These are phyloP conservation scores for Vimba vimba DNA, from an alignment of 2,113 vertebrate species.

Conservation along the genomic window DNA sequence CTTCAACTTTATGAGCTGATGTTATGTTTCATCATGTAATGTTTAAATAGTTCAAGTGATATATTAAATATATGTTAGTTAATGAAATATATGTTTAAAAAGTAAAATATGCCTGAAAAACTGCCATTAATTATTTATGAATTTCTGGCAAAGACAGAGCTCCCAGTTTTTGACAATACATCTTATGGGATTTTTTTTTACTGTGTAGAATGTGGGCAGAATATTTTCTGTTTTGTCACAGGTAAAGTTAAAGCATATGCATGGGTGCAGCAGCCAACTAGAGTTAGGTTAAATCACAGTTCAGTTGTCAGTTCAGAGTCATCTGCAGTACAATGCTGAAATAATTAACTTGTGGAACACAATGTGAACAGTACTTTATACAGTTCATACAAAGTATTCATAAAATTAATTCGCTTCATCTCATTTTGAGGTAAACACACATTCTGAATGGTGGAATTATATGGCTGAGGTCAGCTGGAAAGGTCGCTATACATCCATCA, in stretches of 20 bases:
- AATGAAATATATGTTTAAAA: background rate
- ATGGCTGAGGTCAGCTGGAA: constrained; percentile 5
- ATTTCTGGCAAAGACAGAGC: background rate
- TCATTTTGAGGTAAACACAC: background rate
- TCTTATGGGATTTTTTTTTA: background rate
- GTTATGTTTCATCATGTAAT: background rate
- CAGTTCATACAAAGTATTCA: background rate
- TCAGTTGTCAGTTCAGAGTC: background rate
- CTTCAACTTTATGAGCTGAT: background rate
- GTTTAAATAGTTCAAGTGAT: background rate
- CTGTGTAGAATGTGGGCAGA: background rate
- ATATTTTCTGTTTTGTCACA: background rate
- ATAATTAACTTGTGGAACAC: background rate
- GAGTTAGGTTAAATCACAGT: constrained; percentile 1
- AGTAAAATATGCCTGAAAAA: background rate
- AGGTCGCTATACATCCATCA: background rate
- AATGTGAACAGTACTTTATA: background rate
- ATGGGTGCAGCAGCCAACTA: background rate
- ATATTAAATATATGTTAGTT: background rate
- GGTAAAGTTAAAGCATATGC: background rate
- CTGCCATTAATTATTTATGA: background rate
- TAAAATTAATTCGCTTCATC: background rate
- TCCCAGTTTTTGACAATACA: background rate
- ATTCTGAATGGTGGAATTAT: constrained; percentile 8
- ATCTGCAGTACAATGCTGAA: background rate